Evolutionary conservation across 1,140 invertebrate genomes (phyloP).

Genomic region (Ganaspis sp.): DNA sequence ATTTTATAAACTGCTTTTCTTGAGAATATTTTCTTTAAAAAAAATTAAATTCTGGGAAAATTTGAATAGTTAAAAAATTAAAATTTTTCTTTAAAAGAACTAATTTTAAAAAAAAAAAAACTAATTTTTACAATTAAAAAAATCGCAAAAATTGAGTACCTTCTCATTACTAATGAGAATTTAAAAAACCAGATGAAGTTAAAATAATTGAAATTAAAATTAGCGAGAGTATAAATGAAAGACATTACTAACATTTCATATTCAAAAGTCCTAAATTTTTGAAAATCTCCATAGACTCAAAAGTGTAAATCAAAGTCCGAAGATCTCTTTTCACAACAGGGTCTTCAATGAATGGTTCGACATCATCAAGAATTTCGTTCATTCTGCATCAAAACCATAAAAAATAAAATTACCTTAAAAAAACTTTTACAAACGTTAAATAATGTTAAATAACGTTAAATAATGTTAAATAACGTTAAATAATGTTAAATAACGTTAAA

Average conservation of each 20-base stretch:
- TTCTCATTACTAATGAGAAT: no score
- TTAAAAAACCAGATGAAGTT: not conserved
- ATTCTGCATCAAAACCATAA: conserved; percentile 46
- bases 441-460: no score
- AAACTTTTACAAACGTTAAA: not conserved
- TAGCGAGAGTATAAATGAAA: no score
- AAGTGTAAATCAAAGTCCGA: conserved; percentile 66
- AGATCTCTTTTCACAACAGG: conserved; percentile 66
- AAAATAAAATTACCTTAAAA: not conserved
- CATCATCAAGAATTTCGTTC: conserved; percentile 65
- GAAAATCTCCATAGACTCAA: conserved; percentile 71
- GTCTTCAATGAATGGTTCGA: conserved; percentile 62
- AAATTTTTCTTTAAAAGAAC: no score
- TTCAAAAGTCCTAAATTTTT: conserved; percentile 68
- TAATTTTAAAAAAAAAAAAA: conserved; percentile 9
- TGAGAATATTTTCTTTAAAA: no score
- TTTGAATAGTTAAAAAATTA: no score
- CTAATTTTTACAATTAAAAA: no score
- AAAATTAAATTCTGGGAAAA: no score
- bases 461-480: no score
- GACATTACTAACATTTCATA: conserved; percentile 59
- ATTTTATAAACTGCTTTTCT: no score
- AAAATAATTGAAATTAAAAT: not conserved
- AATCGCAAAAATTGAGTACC: no score
- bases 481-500: no score